A percentile compares a stretch with the other conserved stretches of the same genome.
phyloP scores from a whole-genome alignment of 2,888 invertebrate genomes.

The Argyresthia albistria region DNA sequence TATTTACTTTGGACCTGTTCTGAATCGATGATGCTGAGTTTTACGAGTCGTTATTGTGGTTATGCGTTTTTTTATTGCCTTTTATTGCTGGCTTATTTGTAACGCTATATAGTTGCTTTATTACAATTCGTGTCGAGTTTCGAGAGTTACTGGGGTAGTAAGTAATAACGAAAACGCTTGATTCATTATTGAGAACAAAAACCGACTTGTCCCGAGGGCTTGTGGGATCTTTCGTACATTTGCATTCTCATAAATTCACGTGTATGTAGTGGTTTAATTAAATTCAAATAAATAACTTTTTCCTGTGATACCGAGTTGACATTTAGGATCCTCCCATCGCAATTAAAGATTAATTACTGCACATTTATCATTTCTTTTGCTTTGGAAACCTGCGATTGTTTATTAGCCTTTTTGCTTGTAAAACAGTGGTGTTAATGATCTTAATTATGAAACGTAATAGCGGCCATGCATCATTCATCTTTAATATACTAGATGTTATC shows the following conservation, averaged over 20 bases:
- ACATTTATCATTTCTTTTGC: neutral
- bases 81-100: neutral
- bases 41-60: neutral
- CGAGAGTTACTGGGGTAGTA: too few relatives aligned
- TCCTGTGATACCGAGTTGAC: neutral
- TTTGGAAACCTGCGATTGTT: neutral
- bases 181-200: neutral
- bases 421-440: too few relatives aligned
- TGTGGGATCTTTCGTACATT: neutral
- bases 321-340: neutral
- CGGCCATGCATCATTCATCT: too few relatives aligned
- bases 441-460: too few relatives aligned
- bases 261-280: neutral
- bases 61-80: neutral
- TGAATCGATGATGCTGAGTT: neutral
- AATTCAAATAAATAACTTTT: neutral
- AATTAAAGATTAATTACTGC: constrained; percentile 1
- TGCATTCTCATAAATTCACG: neutral
- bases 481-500: too few relatives aligned
- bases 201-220: neutral
- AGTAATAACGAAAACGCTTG: neutral
- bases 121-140: too few relatives aligned
- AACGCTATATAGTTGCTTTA: too few relatives aligned
- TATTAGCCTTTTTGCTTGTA: neutral
- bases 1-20: neutral